Conservation (phyloP, 2,888 invertebrate genomes). For the Cosmia pyralina region DNA sequence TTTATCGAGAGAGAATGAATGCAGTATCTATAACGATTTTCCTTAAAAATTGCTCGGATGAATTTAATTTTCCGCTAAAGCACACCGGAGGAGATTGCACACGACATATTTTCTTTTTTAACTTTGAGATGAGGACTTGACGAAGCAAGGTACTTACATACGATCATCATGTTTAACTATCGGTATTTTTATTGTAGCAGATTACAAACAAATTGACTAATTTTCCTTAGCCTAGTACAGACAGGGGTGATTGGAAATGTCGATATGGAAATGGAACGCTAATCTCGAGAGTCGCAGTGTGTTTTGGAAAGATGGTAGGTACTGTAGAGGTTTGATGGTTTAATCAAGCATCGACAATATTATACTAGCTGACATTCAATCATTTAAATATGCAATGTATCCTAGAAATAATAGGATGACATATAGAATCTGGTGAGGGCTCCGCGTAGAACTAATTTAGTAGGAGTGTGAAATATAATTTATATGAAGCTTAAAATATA, state of each 20-base stretch:
- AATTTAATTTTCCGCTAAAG: neutral
- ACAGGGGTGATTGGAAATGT: neutral
- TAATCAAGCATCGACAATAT: too few species aligned
- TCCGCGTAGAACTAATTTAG: too few species aligned
- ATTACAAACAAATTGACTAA: neutral
- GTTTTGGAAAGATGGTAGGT: neutral
- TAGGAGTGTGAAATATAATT: too few species aligned
- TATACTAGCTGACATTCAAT: too few species aligned
- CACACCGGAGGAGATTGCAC: neutral
- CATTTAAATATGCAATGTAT: too few species aligned
- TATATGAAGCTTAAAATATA: too few species aligned
- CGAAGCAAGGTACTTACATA: neutral
- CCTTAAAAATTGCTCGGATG: neutral
- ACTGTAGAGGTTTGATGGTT: too few species aligned
- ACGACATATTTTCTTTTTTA: neutral
- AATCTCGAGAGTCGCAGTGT: neutral
- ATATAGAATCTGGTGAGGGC: too few species aligned
- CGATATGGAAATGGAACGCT: neutral
- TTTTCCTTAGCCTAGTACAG: neutral
- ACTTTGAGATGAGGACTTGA: neutral
- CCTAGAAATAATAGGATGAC: too few species aligned
- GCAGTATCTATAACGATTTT: constrained; percentile 1
- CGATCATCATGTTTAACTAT: neutral
- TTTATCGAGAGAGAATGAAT: neutral
- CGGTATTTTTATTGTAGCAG: neutral